Percentiles rank a stretch among this genome's conserved stretches.
Evolutionary conservation across 2,888 invertebrate species (phyloP).

Genomic region (Ypsolopha scabrella): DNA sequence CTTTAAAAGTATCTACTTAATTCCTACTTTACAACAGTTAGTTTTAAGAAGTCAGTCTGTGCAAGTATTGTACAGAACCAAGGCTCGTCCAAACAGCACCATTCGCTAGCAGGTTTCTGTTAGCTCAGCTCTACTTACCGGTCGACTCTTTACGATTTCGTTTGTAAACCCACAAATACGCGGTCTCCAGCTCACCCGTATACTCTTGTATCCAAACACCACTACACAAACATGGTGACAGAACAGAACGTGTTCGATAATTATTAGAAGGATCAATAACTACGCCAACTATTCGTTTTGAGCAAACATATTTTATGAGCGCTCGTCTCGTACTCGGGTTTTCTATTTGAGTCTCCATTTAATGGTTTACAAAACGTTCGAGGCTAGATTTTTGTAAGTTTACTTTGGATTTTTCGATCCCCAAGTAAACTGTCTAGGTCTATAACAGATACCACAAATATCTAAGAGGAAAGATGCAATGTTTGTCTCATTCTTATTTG

Average conservation of each 20-base stretch:
- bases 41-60: too few species aligned
- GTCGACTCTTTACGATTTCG: constrained; percentile 57
- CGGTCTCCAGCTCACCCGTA: constrained; percentile 42
- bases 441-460: too few species aligned
- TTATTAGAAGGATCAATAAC: constrained; percentile 70
- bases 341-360: constrained; percentile 65
- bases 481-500: too few species aligned
- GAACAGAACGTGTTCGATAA: constrained; percentile 65
- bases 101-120: constrained; percentile 42
- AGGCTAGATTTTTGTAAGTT: neutral
- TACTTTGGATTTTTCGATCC: neutral
- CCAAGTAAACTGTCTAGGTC: too few species aligned
- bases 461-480: too few species aligned
- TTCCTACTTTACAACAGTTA: too few species aligned
- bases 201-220: constrained; percentile 59
- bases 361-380: constrained; percentile 27
- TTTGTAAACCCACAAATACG: constrained; percentile 60
- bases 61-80: neutral
- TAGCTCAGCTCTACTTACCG: constrained; percentile 64
- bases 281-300: constrained; percentile 60
- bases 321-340: constrained; percentile 34
- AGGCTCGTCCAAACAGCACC: constrained; percentile 14
- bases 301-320: constrained; percentile 60
- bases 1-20: too few species aligned
- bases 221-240: constrained; percentile 52